These are phyloP conservation scores for Orussus abietinus DNA, from an alignment of 1,140 invertebrate genomes.

Conservation along the genomic window DNA sequence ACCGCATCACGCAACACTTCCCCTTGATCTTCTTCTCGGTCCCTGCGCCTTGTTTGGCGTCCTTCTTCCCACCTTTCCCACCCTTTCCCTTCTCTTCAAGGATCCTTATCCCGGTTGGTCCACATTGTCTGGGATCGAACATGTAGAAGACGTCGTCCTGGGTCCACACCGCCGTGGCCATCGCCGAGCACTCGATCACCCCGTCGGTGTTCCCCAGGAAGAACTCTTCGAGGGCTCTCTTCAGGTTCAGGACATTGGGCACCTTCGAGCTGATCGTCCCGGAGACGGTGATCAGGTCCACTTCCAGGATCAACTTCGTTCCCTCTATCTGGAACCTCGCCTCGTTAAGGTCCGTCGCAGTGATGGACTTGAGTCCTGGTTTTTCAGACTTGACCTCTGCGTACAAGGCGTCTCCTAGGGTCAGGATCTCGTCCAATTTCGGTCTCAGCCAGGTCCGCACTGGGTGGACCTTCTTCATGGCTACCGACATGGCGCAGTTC, in stretches of 20 bases:
- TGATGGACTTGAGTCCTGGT: conserved; percentile 31
- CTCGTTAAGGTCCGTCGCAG: conserved; percentile 33
- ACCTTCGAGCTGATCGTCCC: conserved; percentile 39
- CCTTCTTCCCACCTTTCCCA: conserved; percentile 15
- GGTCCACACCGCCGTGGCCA: conserved; percentile 37
- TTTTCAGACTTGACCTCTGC: conserved; percentile 25
- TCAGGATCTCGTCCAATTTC: conserved; percentile 38
- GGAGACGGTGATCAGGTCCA: conserved; percentile 35
- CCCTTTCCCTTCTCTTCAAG: conserved; percentile 21
- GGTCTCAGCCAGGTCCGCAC: conserved; percentile 37
- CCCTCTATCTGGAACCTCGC: conserved; percentile 25
- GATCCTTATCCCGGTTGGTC: conserved; percentile 25
- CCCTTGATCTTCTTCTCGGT: conserved; percentile 23
- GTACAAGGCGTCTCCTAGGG: conserved; percentile 30
- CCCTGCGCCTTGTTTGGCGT: background rate
- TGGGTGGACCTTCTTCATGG: conserved; percentile 32
- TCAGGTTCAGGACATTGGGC: conserved; percentile 30
- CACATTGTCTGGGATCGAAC: conserved; percentile 41
- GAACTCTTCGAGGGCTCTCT: conserved; percentile 36
- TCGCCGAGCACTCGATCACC: conserved; percentile 32
- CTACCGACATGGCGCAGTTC: conserved; percentile 36
- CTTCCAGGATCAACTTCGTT: conserved; percentile 26
- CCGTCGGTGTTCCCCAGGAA: conserved; percentile 36
- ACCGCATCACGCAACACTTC: conserved; percentile 40
- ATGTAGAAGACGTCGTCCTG: conserved; percentile 36